phyloP scores from a whole-genome alignment of 2,888 invertebrate genomes.

The Galeopsomyia nigrocyanea region DNA sequence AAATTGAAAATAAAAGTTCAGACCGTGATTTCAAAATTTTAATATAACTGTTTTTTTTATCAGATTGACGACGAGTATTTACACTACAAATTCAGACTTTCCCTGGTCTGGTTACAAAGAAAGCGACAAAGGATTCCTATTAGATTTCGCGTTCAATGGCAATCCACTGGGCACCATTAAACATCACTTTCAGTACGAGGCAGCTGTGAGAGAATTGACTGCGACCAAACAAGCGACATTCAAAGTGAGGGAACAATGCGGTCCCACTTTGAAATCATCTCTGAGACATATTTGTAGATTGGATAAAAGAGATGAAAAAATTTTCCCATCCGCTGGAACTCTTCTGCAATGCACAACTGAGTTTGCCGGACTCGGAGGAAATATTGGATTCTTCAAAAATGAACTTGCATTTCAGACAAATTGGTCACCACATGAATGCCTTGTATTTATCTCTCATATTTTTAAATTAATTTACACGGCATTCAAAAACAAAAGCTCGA shows the following conservation, averaged over 20 bases:
- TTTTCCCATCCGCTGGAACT: conserved; percentile 84
- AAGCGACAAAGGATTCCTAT: conserved; percentile 81
- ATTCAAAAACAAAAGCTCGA: background rate
- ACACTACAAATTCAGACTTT: conserved; percentile 83
- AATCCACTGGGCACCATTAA: conserved; percentile 71
- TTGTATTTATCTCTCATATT: conserved; percentile 64
- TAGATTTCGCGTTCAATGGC: conserved; percentile 82
- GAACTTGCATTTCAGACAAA: conserved; percentile 82
- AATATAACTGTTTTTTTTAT: background rate
- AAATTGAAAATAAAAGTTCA: background rate
- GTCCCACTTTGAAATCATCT: conserved; percentile 91
- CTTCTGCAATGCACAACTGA: conserved; percentile 84
- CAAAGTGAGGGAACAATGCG: conserved; percentile 88
- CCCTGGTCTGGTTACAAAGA: conserved; percentile 88
- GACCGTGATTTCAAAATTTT: conserved; percentile 16
- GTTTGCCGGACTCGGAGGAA: conserved; percentile 91
- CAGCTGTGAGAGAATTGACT: conserved; percentile 83
- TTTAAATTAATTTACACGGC: conserved; percentile 1
- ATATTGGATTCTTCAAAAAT: conserved; percentile 90
- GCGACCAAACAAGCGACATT: conserved; percentile 84
- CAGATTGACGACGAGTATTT: conserved; percentile 80
- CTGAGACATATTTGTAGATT: conserved; percentile 83
- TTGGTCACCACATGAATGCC: conserved; percentile 74
- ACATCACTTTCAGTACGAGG: conserved; percentile 92
- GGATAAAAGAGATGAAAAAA: conserved; percentile 84